Evolutionary conservation across 2,888 invertebrate species (phyloP).

Genomic region (Ormyrus rosae): DNA sequence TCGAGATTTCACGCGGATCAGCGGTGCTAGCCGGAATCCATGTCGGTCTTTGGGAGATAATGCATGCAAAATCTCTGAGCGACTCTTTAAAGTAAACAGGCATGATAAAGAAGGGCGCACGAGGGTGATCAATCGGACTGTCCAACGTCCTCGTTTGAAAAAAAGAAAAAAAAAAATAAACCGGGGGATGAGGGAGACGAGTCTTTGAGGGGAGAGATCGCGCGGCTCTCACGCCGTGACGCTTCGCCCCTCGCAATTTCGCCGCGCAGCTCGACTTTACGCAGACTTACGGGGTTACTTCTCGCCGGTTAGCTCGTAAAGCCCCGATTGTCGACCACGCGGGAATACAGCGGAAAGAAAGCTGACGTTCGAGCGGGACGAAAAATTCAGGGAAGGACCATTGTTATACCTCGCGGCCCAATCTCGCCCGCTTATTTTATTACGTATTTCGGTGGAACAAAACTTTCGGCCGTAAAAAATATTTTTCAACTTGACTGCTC

Average conservation of each 20-base stretch:
- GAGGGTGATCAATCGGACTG: conserved; percentile 43
- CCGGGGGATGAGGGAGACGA: conserved; percentile 5
- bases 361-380: conserved; percentile 4
- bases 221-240: neutral
- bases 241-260: conserved; percentile 42
- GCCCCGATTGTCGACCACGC: conserved; percentile 43
- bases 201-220: conserved; percentile 11
- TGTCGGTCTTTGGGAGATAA: conserved; percentile 25
- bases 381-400: conserved; percentile 26
- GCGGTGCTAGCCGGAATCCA: neutral
- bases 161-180: too few species aligned
- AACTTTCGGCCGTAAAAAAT: neutral
- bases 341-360: conserved; percentile 29
- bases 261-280: conserved; percentile 39
- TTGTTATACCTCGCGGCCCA: conserved; percentile 41
- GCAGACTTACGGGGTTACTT: conserved; percentile 41
- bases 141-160: conserved; percentile 10
- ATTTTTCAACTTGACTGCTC: neutral
- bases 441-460: conserved; percentile 42
- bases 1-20: conserved; percentile 6
- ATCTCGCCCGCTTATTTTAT: conserved; percentile 54
- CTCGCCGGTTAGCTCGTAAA: conserved; percentile 57
- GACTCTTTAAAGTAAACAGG: conserved; percentile 33
- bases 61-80: conserved; percentile 29
- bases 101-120: neutral